Percentiles rank a stretch among this genome's conserved stretches.
Evolutionary conservation across 2,888 invertebrate genomes (phyloP).

Genomic region (Stenotaenia linearis): DNA sequence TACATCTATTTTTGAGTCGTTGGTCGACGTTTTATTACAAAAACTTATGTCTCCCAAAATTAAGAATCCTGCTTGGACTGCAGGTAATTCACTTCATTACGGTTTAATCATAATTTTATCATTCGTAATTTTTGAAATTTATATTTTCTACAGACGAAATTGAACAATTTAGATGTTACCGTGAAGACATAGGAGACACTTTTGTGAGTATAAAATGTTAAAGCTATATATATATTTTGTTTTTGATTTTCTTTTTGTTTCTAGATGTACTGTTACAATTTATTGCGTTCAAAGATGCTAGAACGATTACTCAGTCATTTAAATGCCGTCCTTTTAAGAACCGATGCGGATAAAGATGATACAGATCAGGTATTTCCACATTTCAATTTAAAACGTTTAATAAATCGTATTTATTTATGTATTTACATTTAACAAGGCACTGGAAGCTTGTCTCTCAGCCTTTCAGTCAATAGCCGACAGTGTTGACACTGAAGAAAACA

Average conservation of each 20-base stretch:
- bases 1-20: constrained; percentile 69
- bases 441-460: constrained; percentile 63
- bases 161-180: constrained; percentile 77
- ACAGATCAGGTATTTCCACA: background rate
- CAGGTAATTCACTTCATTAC: too few species aligned
- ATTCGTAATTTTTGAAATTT: background rate
- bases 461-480: constrained; percentile 56
- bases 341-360: background rate
- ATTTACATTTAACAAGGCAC: constrained; percentile 45
- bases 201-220: constrained; percentile 54
- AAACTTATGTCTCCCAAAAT: constrained; percentile 73
- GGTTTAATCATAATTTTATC: background rate
- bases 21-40: constrained; percentile 67
- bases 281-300: constrained; percentile 66
- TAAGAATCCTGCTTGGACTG: constrained; percentile 48
- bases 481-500: constrained; percentile 55
- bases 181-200: constrained; percentile 79
- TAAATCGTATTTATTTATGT: background rate
- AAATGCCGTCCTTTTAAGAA: constrained; percentile 53
- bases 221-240: background rate
- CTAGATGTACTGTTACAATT: constrained; percentile 77
- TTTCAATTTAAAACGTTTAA: background rate
- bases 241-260: constrained; percentile 38
- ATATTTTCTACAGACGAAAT: constrained; percentile 62
- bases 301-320: constrained; percentile 62